phyloP scores from a whole-genome alignment of 1,140 invertebrate genomes.

The Tigriopus japonicus region DNA sequence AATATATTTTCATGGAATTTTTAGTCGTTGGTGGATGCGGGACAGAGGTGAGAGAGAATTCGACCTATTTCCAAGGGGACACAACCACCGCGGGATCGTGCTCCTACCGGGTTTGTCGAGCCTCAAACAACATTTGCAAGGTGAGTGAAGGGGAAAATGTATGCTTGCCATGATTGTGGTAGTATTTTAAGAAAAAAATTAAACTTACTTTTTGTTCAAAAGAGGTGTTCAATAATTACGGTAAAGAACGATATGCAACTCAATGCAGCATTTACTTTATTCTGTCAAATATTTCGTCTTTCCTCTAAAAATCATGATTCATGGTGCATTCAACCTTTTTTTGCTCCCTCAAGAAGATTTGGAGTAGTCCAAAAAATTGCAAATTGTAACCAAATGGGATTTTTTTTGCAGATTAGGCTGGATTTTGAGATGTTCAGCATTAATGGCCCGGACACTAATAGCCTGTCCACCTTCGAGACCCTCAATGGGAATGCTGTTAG shows the following conservation, averaged over 20 bases:
- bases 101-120: not conserved
- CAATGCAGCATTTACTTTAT: too few species aligned
- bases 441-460: not conserved
- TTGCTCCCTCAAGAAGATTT: too few species aligned
- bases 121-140: not conserved
- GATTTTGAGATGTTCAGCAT: conserved; percentile 4
- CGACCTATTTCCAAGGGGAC: not conserved
- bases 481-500: not conserved
- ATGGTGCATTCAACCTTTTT: too few species aligned
- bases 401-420: not conserved
- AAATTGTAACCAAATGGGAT: too few species aligned
- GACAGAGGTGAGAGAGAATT: not conserved
- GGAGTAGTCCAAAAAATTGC: too few species aligned
- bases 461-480: not conserved
- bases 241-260: too few species aligned
- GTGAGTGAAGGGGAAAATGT: not conserved
- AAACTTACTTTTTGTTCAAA: too few species aligned
- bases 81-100: not conserved
- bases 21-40: conserved; percentile 1
- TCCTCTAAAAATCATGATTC: too few species aligned
- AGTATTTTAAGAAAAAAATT: too few species aligned
- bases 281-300: too few species aligned
- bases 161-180: too few species aligned
- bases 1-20: not conserved
- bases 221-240: too few species aligned